Conservation (phyloP, 1,140 invertebrate genomes). For the Ostrea edulis region DNA sequence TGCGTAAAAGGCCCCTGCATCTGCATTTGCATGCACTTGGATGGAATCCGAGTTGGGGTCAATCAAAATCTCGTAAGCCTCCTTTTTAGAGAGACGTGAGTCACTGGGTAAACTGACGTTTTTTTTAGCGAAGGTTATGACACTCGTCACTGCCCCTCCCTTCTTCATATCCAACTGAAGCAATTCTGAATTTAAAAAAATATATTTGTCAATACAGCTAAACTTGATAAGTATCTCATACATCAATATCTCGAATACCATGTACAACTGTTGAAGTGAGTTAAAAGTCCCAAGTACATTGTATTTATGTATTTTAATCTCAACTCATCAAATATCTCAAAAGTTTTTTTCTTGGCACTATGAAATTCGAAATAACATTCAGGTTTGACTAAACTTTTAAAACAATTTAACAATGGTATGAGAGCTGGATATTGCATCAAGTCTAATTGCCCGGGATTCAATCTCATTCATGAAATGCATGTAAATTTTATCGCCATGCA, state of each 20-base stretch:
- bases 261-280: not conserved
- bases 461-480: too few relatives aligned
- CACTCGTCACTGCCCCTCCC: not conserved
- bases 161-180: not conserved
- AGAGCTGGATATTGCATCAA: too few relatives aligned
- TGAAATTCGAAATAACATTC: too few relatives aligned
- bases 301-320: not conserved
- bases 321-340: too few relatives aligned
- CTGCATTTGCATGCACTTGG: conserved; percentile 44
- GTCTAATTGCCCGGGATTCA: too few relatives aligned
- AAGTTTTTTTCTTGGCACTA: too few relatives aligned
- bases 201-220: not conserved
- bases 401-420: too few relatives aligned
- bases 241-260: too few relatives aligned
- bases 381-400: too few relatives aligned
- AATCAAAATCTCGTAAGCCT: conserved; percentile 62
- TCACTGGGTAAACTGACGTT: not conserved
- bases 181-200: not conserved
- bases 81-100: not conserved
- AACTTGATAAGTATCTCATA: too few relatives aligned
- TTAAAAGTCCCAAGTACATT: not conserved
- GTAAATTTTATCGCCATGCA: too few relatives aligned
- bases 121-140: not conserved
- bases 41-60: conserved; percentile 45
- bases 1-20: conserved; percentile 66